Evolutionary conservation across 2,888 invertebrate genomes (phyloP).

Genomic region (Resseliella maxima): DNA sequence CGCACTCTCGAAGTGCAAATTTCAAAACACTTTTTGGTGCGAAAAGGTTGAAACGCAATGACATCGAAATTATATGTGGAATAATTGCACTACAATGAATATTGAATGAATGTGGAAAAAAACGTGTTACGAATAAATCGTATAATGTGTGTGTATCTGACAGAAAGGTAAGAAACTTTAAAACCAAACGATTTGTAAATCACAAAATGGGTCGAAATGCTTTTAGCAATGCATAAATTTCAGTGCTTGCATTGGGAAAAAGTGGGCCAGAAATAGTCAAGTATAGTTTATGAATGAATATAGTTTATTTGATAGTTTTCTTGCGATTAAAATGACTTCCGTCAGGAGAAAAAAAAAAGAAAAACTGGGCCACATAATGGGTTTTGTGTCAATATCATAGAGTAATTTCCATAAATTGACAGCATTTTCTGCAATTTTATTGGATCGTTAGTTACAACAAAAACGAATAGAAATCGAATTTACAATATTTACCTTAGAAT

Average conservation of each 20-base stretch:
- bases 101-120: not conserved
- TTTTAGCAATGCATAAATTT: not conserved
- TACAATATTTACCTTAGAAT: not conserved
- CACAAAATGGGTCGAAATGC: too few species aligned
- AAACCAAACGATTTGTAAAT: too few species aligned
- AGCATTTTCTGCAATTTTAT: not conserved
- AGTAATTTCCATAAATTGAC: conserved; percentile 44
- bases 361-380: conserved; percentile 42
- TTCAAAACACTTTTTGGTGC: not conserved
- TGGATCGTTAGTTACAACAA: not conserved
- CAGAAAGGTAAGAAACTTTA: not conserved
- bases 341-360: too few species aligned
- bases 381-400: conserved; percentile 43
- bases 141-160: not conserved
- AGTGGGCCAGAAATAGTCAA: too few species aligned
- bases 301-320: not conserved
- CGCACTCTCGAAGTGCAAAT: not conserved
- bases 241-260: too few species aligned
- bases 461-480: too few species aligned
- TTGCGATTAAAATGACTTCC: not conserved
- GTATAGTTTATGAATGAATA: too few species aligned
- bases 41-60: not conserved
- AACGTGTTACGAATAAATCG: not conserved
- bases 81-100: not conserved
- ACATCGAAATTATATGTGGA: not conserved